These are phyloP conservation scores for Meganola albula DNA, from an alignment of 2,888 invertebrate species.

Conservation along the genomic window DNA sequence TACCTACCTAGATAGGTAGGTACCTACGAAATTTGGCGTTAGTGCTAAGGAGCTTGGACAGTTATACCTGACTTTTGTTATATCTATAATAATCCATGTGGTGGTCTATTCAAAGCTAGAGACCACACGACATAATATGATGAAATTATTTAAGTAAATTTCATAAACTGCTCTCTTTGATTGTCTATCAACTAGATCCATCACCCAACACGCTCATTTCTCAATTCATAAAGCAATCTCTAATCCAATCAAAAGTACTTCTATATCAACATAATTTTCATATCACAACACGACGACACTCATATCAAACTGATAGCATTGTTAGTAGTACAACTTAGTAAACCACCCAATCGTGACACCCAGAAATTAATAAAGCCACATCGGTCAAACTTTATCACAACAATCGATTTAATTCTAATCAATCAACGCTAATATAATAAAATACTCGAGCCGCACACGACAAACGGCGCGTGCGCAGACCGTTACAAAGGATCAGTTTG, in stretches of 20 bases:
- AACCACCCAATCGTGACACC: slow-evolving; percentile 8
- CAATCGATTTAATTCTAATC: slow-evolving; percentile 25
- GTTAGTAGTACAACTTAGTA: slow-evolving; percentile 8
- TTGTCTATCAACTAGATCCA: background rate
- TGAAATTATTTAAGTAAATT: too few relatives aligned
- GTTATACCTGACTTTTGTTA: too few relatives aligned
- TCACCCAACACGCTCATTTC: background rate
- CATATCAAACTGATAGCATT: background rate
- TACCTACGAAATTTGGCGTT: too few relatives aligned
- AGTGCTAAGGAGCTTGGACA: too few relatives aligned
- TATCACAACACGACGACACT: background rate
- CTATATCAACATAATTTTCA: background rate
- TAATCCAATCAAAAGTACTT: background rate
- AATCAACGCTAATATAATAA: slow-evolving; percentile 33
- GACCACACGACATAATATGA: too few relatives aligned
- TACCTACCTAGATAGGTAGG: too few relatives aligned
- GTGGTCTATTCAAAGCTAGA: too few relatives aligned
- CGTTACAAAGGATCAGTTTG: slow-evolving; percentile 34
- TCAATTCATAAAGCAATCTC: background rate
- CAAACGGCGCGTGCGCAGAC: slow-evolving; percentile 33
- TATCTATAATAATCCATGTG: too few relatives aligned
- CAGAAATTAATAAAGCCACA: slow-evolving; percentile 19
- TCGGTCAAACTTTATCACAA: slow-evolving; percentile 30
- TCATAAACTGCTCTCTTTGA: too few relatives aligned
- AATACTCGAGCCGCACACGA: slow-evolving; percentile 29